A percentile compares a stretch with the other conserved stretches of the same genome.
Evolutionary conservation across 2,888 invertebrate species (phyloP).

Genomic region (Micropterix aruncella): DNA sequence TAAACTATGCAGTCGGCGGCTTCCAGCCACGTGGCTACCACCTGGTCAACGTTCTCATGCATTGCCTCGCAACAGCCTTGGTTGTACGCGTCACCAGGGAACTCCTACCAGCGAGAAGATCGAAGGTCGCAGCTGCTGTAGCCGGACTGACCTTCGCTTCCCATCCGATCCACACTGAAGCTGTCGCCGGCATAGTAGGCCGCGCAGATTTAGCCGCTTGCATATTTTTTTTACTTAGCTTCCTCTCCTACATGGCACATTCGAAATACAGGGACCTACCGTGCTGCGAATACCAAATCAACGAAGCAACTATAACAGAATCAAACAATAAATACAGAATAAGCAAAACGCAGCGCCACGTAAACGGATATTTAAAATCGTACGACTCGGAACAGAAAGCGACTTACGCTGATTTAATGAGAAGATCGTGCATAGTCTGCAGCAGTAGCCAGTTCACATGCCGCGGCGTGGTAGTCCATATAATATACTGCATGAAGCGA

Average conservation of each 20-base stretch:
- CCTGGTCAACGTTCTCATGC: conserved; percentile 72
- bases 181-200: conserved; percentile 91
- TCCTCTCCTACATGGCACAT: conserved; percentile 74
- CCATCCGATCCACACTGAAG: conserved; percentile 94
- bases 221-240: conserved; percentile 77
- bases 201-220: conserved; percentile 89
- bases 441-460: neutral
- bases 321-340: neutral
- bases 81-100: conserved; percentile 65
- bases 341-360: neutral
- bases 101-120: conserved; percentile 47
- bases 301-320: neutral
- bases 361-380: too few species aligned
- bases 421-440: neutral
- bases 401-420: neutral
- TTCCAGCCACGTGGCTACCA: conserved; percentile 76
- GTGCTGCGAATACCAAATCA: neutral
- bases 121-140: conserved; percentile 53
- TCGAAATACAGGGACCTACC: conserved; percentile 43
- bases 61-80: conserved; percentile 71
- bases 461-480: neutral
- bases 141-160: conserved; percentile 83
- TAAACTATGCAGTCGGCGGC: conserved; percentile 67
- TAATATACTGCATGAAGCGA: neutral
- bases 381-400: neutral